Percentiles rank a stretch among this genome's conserved stretches.
Conservation (phyloP, 2,797 vertebrate genomes). For the Sorex maritimensis region DNA sequence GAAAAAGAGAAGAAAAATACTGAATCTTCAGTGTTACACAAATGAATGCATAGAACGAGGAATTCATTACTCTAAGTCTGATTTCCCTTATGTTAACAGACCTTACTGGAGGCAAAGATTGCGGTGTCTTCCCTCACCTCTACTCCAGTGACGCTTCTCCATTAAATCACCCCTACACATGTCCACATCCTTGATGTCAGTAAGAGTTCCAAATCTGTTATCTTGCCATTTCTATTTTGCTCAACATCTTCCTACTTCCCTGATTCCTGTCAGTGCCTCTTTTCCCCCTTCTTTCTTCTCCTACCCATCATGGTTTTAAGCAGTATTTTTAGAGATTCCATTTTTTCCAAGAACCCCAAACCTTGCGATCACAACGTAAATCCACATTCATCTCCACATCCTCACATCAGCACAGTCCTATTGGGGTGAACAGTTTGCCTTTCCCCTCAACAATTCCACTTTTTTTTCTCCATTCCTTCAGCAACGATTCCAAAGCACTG, state of each 20-base stretch:
- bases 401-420: not conserved
- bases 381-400: not conserved
- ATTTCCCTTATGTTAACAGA: constrained; percentile 1
- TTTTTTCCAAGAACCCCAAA: not conserved
- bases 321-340: not conserved
- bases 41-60: not conserved
- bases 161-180: not conserved
- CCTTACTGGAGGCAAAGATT: not conserved
- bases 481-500: not conserved
- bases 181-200: not conserved
- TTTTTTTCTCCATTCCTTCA: not conserved
- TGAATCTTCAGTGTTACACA: constrained; percentile 1
- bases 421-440: not conserved
- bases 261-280: not conserved
- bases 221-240: not conserved
- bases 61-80: not conserved
- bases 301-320: not conserved
- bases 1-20: not conserved
- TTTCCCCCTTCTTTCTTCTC: not conserved
- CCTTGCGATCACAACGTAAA: not conserved
- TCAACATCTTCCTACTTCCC: not conserved
- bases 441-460: not conserved
- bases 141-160: not conserved
- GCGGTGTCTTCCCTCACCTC: not conserved
- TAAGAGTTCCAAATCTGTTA: not conserved